Conservation (phyloP, 2,888 invertebrate species). For the Hypselothyrea guttata region DNA sequence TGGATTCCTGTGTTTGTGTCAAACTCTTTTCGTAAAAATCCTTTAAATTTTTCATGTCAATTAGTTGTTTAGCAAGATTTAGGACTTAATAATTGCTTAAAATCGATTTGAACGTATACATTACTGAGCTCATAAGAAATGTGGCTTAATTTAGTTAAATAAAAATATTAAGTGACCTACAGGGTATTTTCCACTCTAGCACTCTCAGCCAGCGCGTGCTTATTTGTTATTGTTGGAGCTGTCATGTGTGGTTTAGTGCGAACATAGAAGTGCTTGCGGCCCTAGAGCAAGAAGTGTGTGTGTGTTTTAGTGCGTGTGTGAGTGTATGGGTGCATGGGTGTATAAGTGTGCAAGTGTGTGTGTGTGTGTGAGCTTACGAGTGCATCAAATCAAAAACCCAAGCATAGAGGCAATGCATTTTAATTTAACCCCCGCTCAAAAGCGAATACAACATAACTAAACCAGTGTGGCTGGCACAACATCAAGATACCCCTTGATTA, state of each 20-base stretch:
- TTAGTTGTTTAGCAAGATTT: too few relatives aligned
- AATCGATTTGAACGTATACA: too few relatives aligned
- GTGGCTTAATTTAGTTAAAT: background rate
- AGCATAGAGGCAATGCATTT: slow-evolving; percentile 66
- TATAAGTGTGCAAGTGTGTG: too few relatives aligned
- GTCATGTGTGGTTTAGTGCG: slow-evolving; percentile 27
- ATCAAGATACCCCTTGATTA: slow-evolving; percentile 7
- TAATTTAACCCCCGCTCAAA: slow-evolving; percentile 60
- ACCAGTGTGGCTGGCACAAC: slow-evolving; percentile 1
- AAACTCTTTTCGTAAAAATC: too few relatives aligned
- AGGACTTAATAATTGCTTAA: too few relatives aligned
- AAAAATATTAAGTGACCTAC: background rate
- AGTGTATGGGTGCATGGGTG: slow-evolving; percentile 32
- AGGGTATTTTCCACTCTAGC: background rate
- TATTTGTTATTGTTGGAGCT: slow-evolving; percentile 17
- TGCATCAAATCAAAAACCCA: slow-evolving; percentile 66
- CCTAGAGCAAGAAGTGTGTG: slow-evolving; percentile 21
- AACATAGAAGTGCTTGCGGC: slow-evolving; percentile 31
- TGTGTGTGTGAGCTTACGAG: slow-evolving; percentile 11
- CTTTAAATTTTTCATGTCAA: too few relatives aligned
- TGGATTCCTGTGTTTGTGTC: too few relatives aligned
- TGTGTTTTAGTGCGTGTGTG: slow-evolving; percentile 6
- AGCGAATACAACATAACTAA: slow-evolving; percentile 35
- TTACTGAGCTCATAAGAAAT: too few relatives aligned
- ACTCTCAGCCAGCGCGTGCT: background rate